Percentiles rank a stretch among this genome's conserved stretches.
Evolutionary conservation across 2,113 vertebrate species (phyloP).

Genomic region (Phylloscopus trochilus): DNA sequence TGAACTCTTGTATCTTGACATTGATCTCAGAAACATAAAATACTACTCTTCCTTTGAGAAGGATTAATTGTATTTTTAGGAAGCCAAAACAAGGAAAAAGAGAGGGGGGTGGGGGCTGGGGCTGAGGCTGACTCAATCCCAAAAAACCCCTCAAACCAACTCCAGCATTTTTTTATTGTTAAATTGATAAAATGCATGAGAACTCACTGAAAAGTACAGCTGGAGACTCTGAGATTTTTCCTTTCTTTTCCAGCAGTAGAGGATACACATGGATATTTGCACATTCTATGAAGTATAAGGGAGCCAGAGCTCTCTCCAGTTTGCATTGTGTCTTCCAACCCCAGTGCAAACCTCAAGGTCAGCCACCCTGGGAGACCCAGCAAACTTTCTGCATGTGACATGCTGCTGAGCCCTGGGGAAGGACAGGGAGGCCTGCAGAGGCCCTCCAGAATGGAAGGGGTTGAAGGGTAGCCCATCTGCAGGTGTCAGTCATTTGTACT

Average conservation of each 20-base stretch:
- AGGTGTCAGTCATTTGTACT: rapidly evolving
- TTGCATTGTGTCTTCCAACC: not conserved
- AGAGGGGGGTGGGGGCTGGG: rapidly evolving
- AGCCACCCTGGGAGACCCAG: not conserved
- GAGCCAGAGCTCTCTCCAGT: not conserved
- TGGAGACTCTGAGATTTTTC: not conserved
- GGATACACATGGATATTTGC: not conserved
- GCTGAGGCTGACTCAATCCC: not conserved
- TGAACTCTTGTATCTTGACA: not conserved
- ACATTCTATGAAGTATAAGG: not conserved
- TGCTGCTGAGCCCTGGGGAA: rapidly evolving
- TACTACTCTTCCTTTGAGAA: not conserved
- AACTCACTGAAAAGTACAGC: not conserved
- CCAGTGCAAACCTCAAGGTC: not conserved
- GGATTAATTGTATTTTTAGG: not conserved
- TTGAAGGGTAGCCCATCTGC: not conserved
- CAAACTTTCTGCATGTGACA: not conserved
- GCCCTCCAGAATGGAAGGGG: not conserved
- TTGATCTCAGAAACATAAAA: not conserved
- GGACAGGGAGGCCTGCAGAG: not conserved
- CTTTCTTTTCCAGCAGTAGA: not conserved
- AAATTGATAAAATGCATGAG: not conserved
- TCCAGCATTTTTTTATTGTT: not conserved
- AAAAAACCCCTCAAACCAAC: not conserved
- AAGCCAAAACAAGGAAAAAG: not conserved